Conservation (phyloP, 2,113 vertebrate species). For the Melanotaenia duboulayi region DNA sequence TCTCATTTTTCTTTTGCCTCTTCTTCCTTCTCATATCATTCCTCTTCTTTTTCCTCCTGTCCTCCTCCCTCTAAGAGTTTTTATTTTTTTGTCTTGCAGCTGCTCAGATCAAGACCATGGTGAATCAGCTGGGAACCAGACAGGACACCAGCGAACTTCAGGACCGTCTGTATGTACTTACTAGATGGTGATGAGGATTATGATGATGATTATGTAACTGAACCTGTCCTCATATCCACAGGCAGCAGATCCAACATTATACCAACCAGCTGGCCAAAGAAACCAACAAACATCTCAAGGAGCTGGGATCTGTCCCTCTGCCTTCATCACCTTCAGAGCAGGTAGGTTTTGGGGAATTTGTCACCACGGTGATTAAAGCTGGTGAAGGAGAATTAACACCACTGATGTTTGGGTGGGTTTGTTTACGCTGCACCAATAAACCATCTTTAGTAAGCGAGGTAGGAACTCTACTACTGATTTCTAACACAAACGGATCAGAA, state of each 20-base stretch:
- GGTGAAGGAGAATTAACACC: no score
- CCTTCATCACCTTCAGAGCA: slow-evolving; percentile 90
- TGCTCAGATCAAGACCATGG: slow-evolving; percentile 93
- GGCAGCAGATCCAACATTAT: slow-evolving; percentile 93
- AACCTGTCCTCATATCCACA: slow-evolving; percentile 51
- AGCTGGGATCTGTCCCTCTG: slow-evolving; percentile 87
- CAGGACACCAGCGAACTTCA: slow-evolving; percentile 93
- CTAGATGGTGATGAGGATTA: no score
- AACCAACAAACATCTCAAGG: slow-evolving; percentile 94
- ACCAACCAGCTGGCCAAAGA: slow-evolving; percentile 95
- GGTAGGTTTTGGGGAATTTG: slow-evolving; percentile 73
- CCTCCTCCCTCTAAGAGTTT: background rate
- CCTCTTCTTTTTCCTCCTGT: no score
- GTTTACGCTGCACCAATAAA: no score
- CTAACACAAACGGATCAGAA: no score
- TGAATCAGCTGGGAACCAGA: slow-evolving; percentile 93
- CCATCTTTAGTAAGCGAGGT: no score
- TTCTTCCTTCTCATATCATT: no score
- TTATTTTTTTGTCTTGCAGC: slow-evolving; percentile 76
- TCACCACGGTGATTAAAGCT: no score
- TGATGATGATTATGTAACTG: no score
- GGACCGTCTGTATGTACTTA: slow-evolving; percentile 91
- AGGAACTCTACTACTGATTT: no score
- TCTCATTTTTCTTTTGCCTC: no score
- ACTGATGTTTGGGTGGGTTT: no score